Base-by-base conservation (phyloP, 2,888 invertebrate genomes). In the Philaethria dido region DNA sequence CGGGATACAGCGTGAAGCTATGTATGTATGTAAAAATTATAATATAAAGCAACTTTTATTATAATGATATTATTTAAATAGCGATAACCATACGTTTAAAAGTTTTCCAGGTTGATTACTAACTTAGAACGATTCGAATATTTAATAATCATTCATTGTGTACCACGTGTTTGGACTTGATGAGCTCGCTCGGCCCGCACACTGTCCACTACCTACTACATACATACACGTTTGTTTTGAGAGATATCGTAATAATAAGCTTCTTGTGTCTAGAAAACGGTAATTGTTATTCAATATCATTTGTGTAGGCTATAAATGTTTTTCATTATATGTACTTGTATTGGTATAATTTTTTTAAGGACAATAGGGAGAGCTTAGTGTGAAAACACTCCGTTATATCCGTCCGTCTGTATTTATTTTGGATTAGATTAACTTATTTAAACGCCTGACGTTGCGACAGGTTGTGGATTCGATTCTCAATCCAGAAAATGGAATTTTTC, bases 101-200 rank as follows among this genome's bases (percentile, higher is more conserved):
- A 60, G n/a, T 13, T 45, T 29, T 13, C 29, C 45, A 25, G 29
- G 47, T 14, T 52, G 55, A 64, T 64, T 68, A 67, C 20, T 16
- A 16, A 42, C 25, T 42, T 42, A 61, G 22, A 55, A 62, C 36
- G 29, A 25, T 8, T 60, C 39, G 59, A 66, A 69, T 69, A 64
- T 64, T 62, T 62, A 62, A 69, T 62, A 70, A 68, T 57, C 60
- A 22, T 11, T 59, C 69, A 62, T 69, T 69, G 69, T 62, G 57
- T 48, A 18, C 57, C 68, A 68, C 67, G 68, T 70, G 70, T 62
- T 65, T 50, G 42, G 69, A 69, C 65, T 69, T 65, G 60, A 61
- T 54, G 61, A 60, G 45, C 8, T n/a, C 9, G 55, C 20, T 52
- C 52, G 52, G 39, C 8, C 39, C 55, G 25, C 22, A 18, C 16